Evolutionary conservation across 2,113 vertebrate species (phyloP).

Genomic region (Epinephelus cyanopodus): DNA sequence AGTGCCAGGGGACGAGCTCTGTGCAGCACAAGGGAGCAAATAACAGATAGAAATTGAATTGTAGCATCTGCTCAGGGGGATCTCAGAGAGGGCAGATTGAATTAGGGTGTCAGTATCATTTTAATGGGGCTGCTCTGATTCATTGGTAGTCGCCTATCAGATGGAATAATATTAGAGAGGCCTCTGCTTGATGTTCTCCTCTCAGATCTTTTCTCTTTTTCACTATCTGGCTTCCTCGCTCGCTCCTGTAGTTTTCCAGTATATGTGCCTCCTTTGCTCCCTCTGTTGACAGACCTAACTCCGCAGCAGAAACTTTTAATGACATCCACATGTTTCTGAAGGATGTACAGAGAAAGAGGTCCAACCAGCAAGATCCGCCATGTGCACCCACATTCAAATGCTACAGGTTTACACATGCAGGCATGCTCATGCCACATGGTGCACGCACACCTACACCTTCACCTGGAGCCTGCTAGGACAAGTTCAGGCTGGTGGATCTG

Average conservation of each 20-base stretch:
- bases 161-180: conserved; percentile 63
- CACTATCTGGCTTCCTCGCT: conserved; percentile 18
- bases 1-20: conserved; percentile 54
- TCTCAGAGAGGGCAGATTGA: conserved; percentile 76
- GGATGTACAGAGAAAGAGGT: conserved; percentile 40
- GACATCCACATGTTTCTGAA: conserved; percentile 74
- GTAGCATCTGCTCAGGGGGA: conserved; percentile 75
- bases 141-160: conserved; percentile 70
- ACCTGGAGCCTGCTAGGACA: conserved; percentile 69
- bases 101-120: conserved; percentile 78
- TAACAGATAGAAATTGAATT: conserved; percentile 77
- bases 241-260: conserved; percentile 40
- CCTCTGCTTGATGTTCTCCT: conserved; percentile 56
- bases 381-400: conserved; percentile 17
- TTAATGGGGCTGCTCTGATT: conserved; percentile 74
- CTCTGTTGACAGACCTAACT: conserved; percentile 55
- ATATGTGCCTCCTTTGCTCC: conserved; percentile 33
- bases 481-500: conserved; percentile 71
- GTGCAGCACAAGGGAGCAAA: conserved; percentile 62
- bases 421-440: conserved; percentile 7
- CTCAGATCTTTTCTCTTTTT: conserved; percentile 40
- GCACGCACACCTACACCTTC: conserved; percentile 21
- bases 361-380: conserved; percentile 17
- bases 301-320: conserved; percentile 76
- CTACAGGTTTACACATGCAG: conserved; percentile 36